Evolutionary conservation across 2,888 invertebrate species (phyloP), one percentile per base, ranked within the genome.

Genomic region (Sarcophaga carnaria): DNA sequence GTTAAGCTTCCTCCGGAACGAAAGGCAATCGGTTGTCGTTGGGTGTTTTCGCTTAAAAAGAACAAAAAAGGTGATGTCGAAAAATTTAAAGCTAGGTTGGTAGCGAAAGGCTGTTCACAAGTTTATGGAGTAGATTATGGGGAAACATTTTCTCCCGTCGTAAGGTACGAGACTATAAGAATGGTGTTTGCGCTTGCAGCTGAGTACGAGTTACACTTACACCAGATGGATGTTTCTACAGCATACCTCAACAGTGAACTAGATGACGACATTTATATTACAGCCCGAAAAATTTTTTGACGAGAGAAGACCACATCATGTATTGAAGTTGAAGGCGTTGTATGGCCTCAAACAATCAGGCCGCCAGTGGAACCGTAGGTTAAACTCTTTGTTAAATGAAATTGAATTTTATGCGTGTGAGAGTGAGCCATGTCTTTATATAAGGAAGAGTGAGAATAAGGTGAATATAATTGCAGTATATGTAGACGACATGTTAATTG

Each of bases 31-130:
- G 81, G 81, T 25, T 79, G 80, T 47, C 87, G 85, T 60, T 88
- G 85, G 85, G 85, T 88, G 2, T 87, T 86, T 79, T 63, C 75
- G 6, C 11, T 83, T 20, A 88, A 87, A 27, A 47, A 20, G 4
- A 62, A 83, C 20, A 83, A 87, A 75, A 59, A 71, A 25, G 88
- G 88, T 20, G 25, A 74, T n/a, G 77, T 88, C 27, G 76, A 88
- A 2, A 80, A 87, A 3, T 89, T 86, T 54, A 89, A 89, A 59
- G 63, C 88, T 4, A 37, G 86, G 12, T 78, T 88, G 2, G 89
- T 88, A 3, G 88, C 89, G 27, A 89, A 88, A 76, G 81, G 81
- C 0, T 85, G 81, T 66, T 54, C 54, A 0, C 85, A 85, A 62
- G 17, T 14, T 22, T 85, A 70, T 66, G 27, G 27, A 27, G 4